A percentile compares a stretch with the other conserved stretches of the same genome.
phyloP scores from a whole-genome alignment of 2,113 vertebrate genomes.

The Crotalus tigris region DNA sequence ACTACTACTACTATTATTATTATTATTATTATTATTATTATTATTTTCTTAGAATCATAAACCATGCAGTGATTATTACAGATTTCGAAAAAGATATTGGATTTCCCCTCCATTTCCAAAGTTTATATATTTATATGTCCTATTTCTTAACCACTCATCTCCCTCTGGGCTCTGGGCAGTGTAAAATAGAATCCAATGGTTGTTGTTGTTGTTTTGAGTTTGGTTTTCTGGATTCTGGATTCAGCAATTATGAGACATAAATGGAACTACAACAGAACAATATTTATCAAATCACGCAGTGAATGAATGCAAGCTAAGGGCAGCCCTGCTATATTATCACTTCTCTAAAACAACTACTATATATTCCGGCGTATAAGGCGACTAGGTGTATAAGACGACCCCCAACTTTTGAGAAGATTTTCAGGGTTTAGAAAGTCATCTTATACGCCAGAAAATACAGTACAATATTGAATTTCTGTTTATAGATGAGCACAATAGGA shows the following conservation, averaged over 20 bases:
- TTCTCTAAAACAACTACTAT: not conserved
- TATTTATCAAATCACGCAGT: not conserved
- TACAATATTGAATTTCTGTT: no score
- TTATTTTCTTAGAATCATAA: not conserved
- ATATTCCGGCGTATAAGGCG: no score
- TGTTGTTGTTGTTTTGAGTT: not conserved
- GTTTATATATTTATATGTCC: not conserved
- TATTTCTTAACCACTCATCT: not conserved
- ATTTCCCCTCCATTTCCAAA: not conserved
- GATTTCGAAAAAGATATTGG: not conserved
- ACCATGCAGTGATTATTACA: not conserved
- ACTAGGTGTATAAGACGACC: no score
- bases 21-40: no score
- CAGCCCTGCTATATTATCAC: not conserved
- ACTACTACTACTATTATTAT: fast-evolving
- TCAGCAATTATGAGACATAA: not conserved
- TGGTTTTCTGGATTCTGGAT: not conserved
- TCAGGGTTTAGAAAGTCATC: no score
- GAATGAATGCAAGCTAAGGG: not conserved
- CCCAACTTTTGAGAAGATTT: no score
- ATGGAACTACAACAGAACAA: not conserved
- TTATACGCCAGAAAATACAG: no score
- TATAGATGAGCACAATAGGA: no score
- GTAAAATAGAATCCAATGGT: not conserved
- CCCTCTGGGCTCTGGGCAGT: not conserved